Conservation (phyloP, 2,888 invertebrate genomes). For the Cheilosia scutellata region DNA sequence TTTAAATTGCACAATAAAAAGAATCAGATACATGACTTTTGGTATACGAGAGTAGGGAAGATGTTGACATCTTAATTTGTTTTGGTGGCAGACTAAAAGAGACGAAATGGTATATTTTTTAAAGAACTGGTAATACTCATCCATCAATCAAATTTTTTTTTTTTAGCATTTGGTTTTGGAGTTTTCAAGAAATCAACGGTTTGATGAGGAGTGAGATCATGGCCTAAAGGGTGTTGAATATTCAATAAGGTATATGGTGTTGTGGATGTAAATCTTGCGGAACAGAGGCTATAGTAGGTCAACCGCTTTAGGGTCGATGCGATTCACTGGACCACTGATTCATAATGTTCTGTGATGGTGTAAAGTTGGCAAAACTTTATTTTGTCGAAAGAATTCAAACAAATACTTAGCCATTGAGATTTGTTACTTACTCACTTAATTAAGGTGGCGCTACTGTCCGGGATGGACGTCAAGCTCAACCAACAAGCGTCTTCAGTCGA, state of each 20-base stretch:
- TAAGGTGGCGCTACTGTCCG: no score
- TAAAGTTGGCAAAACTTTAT: not conserved
- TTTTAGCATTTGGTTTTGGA: not conserved
- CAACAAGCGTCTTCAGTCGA: no score
- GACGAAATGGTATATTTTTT: no score
- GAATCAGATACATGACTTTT: constrained; percentile 1
- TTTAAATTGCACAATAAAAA: constrained; percentile 42
- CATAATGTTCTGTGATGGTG: no score
- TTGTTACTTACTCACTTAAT: no score
- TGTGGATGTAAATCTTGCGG: not conserved
- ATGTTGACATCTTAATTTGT: not conserved
- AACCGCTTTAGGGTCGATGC: not conserved
- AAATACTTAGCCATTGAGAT: no score
- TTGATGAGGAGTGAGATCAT: not conserved
- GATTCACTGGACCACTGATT: no score
- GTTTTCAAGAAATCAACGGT: not conserved
- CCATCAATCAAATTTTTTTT: constrained; percentile 1
- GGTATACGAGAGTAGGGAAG: constrained; percentile 9
- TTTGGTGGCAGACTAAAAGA: not conserved
- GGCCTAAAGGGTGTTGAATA: not conserved
- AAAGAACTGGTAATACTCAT: no score
- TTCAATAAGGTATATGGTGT: not conserved
- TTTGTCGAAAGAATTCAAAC: not conserved
- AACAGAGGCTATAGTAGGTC: not conserved
- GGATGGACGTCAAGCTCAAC: no score